phyloP scores from a whole-genome alignment of 2,113 vertebrate species.

The Gallinago paraguaiae region DNA sequence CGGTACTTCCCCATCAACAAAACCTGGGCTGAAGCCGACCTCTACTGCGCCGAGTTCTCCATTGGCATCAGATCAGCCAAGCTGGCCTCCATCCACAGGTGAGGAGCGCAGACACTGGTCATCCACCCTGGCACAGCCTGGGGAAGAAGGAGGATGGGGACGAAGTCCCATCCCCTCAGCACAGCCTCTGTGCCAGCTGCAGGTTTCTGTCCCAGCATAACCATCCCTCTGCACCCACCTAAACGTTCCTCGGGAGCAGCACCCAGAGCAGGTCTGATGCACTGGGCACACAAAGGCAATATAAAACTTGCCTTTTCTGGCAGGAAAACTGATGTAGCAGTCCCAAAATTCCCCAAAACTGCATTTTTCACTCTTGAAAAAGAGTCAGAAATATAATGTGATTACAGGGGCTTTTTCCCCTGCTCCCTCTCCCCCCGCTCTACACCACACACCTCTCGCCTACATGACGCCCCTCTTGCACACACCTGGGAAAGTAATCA shows the following conservation, averaged over 20 bases:
- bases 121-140: neutral
- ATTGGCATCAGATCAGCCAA: conserved; percentile 80
- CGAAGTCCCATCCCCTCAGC: neutral
- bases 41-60: conserved; percentile 82
- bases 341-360: neutral
- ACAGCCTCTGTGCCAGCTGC: neutral
- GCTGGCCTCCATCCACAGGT: conserved; percentile 84
- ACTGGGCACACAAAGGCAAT: neutral
- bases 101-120: neutral
- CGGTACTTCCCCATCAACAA: conserved; percentile 83
- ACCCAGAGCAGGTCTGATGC: rapidly evolving
- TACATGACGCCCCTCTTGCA: rapidly evolving
- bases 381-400: neutral
- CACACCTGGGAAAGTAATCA: rapidly evolving
- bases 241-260: neutral
- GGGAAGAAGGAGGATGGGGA: neutral
- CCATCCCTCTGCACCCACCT: neutral
- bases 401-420: neutral
- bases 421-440: neutral
- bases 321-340: neutral
- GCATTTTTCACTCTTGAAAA: neutral
- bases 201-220: neutral
- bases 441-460: neutral
- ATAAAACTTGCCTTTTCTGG: neutral
- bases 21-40: conserved; percentile 81